Evolutionary conservation across 2,888 invertebrate genomes (phyloP).

Genomic region (Phyto melanocephala): DNA sequence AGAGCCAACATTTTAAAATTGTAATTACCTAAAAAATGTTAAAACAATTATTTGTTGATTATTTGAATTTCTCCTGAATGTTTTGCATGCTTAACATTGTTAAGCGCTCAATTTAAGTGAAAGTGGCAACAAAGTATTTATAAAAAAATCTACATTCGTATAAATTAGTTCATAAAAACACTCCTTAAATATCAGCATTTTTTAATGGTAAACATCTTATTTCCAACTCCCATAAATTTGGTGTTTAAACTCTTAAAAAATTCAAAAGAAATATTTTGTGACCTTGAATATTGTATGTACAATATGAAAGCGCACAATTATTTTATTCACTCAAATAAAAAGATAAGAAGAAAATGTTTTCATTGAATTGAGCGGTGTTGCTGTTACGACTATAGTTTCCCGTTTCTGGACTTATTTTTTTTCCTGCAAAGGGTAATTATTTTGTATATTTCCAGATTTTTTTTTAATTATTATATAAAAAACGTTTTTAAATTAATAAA

Average conservation of each 20-base stretch:
- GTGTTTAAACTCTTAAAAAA: not conserved
- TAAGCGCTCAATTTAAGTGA: conserved; percentile 35
- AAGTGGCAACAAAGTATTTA: conserved; percentile 48
- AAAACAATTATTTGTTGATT: not conserved
- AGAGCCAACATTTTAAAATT: too few relatives aligned
- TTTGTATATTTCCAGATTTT: too few relatives aligned
- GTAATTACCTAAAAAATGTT: not conserved
- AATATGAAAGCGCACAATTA: not conserved
- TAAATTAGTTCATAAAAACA: not conserved
- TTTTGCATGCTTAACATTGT: not conserved
- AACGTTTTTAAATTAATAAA: too few relatives aligned
- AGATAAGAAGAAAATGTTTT: not conserved
- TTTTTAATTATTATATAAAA: too few relatives aligned
- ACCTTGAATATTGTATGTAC: conserved; percentile 23
- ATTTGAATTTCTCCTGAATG: not conserved
- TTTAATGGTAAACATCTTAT: not conserved
- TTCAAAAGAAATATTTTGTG: not conserved
- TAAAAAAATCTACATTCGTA: not conserved
- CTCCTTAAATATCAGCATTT: conserved; percentile 5
- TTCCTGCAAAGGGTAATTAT: too few relatives aligned
- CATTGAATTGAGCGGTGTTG: not conserved
- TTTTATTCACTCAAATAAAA: not conserved
- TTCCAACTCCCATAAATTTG: not conserved
- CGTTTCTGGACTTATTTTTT: too few relatives aligned
- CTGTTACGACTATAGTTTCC: too few relatives aligned